A percentile compares a stretch with the other conserved stretches of the same genome.
These are phyloP conservation scores for Chymomyza caudatula DNA, from an alignment of 2,888 invertebrate species.

Conservation along the genomic window DNA sequence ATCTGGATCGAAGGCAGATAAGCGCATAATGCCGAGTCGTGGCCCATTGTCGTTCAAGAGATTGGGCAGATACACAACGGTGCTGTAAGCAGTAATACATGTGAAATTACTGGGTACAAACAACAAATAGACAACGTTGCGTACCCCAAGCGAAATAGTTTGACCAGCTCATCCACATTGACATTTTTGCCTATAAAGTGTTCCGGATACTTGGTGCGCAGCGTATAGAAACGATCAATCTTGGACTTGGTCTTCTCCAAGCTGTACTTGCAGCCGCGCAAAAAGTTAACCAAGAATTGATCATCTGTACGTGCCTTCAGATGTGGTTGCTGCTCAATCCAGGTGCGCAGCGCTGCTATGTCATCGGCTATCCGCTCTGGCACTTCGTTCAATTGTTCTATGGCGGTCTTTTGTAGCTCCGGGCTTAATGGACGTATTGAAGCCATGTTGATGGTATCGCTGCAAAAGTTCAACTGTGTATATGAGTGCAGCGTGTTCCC, in stretches of 20 bases:
- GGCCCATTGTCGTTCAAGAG: constrained; percentile 78
- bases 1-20: constrained; percentile 79
- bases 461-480: background rate
- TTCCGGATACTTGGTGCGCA: constrained; percentile 80
- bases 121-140: constrained; percentile 8
- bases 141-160: constrained; percentile 58
- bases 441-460: constrained; percentile 30
- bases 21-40: constrained; percentile 79
- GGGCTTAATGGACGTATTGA: constrained; percentile 61
- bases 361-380: constrained; percentile 71
- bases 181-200: constrained; percentile 77
- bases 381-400: constrained; percentile 79
- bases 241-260: constrained; percentile 80
- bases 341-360: constrained; percentile 76
- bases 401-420: constrained; percentile 74
- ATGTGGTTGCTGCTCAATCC: constrained; percentile 79
- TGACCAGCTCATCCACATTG: constrained; percentile 44
- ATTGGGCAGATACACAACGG: constrained; percentile 40
- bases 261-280: constrained; percentile 80
- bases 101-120: background rate
- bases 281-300: constrained; percentile 79
- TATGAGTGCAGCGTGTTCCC: background rate
- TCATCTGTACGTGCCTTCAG: constrained; percentile 74
- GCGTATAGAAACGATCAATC: constrained; percentile 81
- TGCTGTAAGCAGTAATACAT: background rate